Percentiles rank a stretch among this genome's conserved stretches.
phyloP scores from a whole-genome alignment of 2,888 invertebrate species.

The Plagiodera versicolora region DNA sequence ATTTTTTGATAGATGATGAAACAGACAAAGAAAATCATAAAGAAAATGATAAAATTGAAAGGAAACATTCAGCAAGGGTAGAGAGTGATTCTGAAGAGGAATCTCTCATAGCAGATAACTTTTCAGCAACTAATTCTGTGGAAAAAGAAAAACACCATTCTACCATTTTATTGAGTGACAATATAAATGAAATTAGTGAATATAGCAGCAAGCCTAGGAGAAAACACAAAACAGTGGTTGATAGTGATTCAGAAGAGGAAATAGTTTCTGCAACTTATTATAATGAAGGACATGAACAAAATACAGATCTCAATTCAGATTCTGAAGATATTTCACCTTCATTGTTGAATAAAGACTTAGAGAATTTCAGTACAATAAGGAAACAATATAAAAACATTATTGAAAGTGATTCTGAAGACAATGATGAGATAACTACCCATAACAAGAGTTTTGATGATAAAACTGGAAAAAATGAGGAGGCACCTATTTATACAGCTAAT shows the following conservation, averaged over 20 bases:
- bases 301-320: neutral
- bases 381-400: slow-evolving; percentile 3
- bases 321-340: neutral
- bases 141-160: neutral
- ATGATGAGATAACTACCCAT: slow-evolving; percentile 9
- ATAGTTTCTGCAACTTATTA: neutral
- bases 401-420: slow-evolving; percentile 21
- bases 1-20: neutral
- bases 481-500: slow-evolving; percentile 28
- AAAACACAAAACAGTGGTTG: slow-evolving; percentile 23
- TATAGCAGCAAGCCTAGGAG: neutral
- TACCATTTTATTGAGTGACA: neutral
- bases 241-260: slow-evolving; percentile 36
- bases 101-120: neutral
- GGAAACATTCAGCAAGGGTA: neutral
- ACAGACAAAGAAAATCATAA: neutral
- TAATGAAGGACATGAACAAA: neutral
- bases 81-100: neutral
- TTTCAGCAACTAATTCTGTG: neutral
- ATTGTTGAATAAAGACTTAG: neutral
- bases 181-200: neutral
- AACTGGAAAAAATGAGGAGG: slow-evolving; percentile 11
- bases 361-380: neutral
- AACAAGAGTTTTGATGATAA: slow-evolving; percentile 32
- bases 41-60: neutral